Percentiles rank a stretch among this genome's conserved stretches.
Evolutionary conservation across 2,797 vertebrate species (phyloP).

Genomic region (Acipenser ruthenus): DNA sequence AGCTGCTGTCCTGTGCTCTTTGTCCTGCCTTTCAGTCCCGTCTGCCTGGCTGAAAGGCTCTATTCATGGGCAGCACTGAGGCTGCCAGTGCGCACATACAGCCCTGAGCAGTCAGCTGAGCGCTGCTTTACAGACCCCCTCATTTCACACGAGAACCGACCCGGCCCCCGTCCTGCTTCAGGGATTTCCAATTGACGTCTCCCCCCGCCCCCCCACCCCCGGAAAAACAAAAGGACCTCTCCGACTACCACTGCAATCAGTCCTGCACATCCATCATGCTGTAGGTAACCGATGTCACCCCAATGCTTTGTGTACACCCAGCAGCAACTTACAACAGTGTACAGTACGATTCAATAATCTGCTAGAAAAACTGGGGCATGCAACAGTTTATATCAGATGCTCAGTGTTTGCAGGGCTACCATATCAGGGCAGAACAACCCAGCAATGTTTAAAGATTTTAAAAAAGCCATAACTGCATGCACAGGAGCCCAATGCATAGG

Average conservation of each 20-base stretch:
- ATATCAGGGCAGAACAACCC: no score
- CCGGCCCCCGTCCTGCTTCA: slow-evolving; percentile 68
- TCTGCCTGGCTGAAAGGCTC: slow-evolving; percentile 72
- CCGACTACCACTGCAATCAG: background rate
- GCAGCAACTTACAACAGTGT: no score
- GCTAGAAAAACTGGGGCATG: no score
- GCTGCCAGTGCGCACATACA: slow-evolving; percentile 70
- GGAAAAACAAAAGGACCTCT: slow-evolving; percentile 32
- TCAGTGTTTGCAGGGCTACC: no score
- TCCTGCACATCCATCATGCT: background rate
- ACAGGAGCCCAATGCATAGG: no score
- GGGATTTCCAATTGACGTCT: slow-evolving; percentile 62
- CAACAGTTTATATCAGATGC: no score
- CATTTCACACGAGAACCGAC: slow-evolving; percentile 71
- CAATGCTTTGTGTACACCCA: slow-evolving; percentile 4
- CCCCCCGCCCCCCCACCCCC: slow-evolving; percentile 48
- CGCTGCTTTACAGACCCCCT: slow-evolving; percentile 54
- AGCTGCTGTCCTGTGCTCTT: slow-evolving; percentile 69
- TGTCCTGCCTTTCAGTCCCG: slow-evolving; percentile 72
- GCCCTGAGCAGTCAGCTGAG: slow-evolving; percentile 64
- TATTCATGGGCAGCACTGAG: slow-evolving; percentile 63
- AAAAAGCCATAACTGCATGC: no score
- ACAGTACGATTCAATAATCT: no score
- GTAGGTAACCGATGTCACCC: background rate
- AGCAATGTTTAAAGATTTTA: no score